phyloP scores from a whole-genome alignment of 2,797 vertebrate genomes.

The Tarsius wallacei region DNA sequence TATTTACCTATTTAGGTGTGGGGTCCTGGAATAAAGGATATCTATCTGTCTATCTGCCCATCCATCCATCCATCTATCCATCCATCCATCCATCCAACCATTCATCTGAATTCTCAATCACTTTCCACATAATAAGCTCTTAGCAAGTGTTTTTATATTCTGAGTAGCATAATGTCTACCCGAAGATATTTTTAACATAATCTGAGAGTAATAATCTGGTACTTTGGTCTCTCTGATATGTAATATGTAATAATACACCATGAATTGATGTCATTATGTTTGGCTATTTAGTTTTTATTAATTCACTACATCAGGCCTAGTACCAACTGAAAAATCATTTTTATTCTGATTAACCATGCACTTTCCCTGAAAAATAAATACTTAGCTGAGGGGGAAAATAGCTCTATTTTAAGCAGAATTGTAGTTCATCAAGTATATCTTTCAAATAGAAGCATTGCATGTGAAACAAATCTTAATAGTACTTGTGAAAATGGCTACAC shows the following conservation, averaged over 20 bases:
- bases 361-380: background rate
- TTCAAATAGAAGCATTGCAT: slow-evolving; percentile 28
- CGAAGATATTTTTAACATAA: background rate
- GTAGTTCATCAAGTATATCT: background rate
- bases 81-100: background rate
- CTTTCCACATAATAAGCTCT: background rate
- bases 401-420: background rate
- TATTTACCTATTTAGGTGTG: background rate
- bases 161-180: background rate
- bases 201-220: background rate
- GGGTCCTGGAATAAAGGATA: background rate
- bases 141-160: background rate
- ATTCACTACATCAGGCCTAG: background rate
- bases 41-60: background rate
- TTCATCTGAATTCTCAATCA: background rate
- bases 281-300: background rate
- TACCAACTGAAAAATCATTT: background rate
- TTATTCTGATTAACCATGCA: background rate
- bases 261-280: background rate
- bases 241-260: background rate
- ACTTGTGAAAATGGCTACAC: background rate
- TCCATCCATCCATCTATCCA: background rate
- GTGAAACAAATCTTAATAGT: slow-evolving; percentile 21
- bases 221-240: background rate
- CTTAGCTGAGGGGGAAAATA: background rate